These are phyloP conservation scores for Melinopterus prodromus DNA, from an alignment of 2,888 invertebrate genomes.

Conservation along the genomic window DNA sequence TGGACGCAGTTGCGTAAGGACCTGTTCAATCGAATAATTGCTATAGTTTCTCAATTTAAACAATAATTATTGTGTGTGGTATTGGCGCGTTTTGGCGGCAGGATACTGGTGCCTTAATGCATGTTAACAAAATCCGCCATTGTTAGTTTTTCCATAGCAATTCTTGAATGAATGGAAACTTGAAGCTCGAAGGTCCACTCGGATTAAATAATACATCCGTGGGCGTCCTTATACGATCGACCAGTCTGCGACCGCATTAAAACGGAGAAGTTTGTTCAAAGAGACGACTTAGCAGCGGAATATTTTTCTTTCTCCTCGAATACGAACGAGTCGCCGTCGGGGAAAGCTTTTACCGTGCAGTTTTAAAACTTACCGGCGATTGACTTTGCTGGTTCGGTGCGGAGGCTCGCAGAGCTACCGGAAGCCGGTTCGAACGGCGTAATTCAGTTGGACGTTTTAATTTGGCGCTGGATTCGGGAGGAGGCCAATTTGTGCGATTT, in stretches of 20 bases:
- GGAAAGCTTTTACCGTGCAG: neutral
- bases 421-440: neutral
- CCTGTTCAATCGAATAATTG: too few species aligned
- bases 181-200: neutral
- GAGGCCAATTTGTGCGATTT: neutral
- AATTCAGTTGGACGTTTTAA: slow-evolving; percentile 4
- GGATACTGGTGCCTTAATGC: too few species aligned
- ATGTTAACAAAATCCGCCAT: neutral
- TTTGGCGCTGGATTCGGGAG: neutral
- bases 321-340: neutral
- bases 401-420: neutral
- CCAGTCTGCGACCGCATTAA: neutral
- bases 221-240: neutral
- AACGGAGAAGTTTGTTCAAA: neutral
- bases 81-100: too few species aligned
- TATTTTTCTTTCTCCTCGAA: neutral
- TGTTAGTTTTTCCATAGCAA: neutral
- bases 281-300: neutral
- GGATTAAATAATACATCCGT: neutral
- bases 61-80: too few species aligned
- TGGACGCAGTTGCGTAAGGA: too few species aligned
- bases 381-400: neutral
- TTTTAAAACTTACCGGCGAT: slow-evolving; percentile 4
- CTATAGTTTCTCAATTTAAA: too few species aligned
- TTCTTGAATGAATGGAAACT: neutral